Evolutionary conservation across 2,888 invertebrate species (phyloP).

Genomic region (Invenusta paracnida): DNA sequence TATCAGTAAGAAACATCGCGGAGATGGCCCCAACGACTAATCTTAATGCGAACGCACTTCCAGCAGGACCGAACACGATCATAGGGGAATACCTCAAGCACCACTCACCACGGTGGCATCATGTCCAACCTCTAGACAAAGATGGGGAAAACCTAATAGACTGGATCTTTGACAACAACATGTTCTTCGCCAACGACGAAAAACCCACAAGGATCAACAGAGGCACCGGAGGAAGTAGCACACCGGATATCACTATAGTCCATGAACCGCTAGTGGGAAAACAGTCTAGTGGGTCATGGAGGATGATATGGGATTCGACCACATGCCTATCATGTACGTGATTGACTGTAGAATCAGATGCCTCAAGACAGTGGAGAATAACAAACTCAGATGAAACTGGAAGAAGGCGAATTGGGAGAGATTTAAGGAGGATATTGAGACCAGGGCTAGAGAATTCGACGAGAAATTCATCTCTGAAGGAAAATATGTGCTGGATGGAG

Average conservation of each 20-base stretch:
- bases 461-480: neutral
- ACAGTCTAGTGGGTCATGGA: neutral
- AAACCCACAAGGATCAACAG: neutral
- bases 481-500: no score
- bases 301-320: neutral
- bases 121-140: neutral
- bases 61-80: no score
- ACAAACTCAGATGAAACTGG: neutral
- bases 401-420: neutral
- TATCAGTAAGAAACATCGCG: neutral
- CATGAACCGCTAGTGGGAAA: neutral
- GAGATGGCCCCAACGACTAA: no score
- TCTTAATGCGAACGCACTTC: no score
- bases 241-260: neutral
- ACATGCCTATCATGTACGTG: neutral
- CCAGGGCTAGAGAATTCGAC: neutral
- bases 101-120: neutral
- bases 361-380: neutral
- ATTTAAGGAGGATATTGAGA: neutral
- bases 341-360: neutral
- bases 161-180: neutral
- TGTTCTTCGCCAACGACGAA: neutral
- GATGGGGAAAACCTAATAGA: neutral
- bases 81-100: neutral
- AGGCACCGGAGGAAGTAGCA: neutral